phyloP scores from a whole-genome alignment of 1,140 invertebrate species.

The Octopus bimaculoides region DNA sequence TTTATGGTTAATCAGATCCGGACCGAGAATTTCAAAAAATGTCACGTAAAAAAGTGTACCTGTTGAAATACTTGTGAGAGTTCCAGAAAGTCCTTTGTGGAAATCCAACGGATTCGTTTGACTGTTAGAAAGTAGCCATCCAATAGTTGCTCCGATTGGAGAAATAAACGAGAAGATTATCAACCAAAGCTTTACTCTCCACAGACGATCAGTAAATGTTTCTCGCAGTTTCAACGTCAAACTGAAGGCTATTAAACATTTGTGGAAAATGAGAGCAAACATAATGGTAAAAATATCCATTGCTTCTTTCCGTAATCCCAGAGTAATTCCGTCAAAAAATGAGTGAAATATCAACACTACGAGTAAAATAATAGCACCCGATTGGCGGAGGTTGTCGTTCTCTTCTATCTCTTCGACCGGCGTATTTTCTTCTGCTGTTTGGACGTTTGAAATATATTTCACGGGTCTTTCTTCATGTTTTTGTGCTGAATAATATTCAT shows the following conservation, averaged over 20 bases:
- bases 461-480: too few relatives aligned
- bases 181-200: slow-evolving; percentile 36
- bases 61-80: slow-evolving; percentile 70
- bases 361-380: slow-evolving; percentile 22
- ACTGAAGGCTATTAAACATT: slow-evolving; percentile 75
- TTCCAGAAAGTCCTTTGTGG: slow-evolving; percentile 55
- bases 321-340: slow-evolving; percentile 34
- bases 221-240: slow-evolving; percentile 67
- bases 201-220: slow-evolving; percentile 59
- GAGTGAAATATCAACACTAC: slow-evolving; percentile 33
- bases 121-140: slow-evolving; percentile 56
- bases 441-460: too few relatives aligned
- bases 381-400: too few relatives aligned
- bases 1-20: not conserved
- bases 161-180: slow-evolving; percentile 66
- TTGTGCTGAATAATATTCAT: too few relatives aligned
- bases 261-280: slow-evolving; percentile 64
- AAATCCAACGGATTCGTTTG: slow-evolving; percentile 10
- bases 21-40: slow-evolving; percentile 79
- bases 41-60: slow-evolving; percentile 89
- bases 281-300: slow-evolving; percentile 70
- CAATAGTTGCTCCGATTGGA: slow-evolving; percentile 65
- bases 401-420: too few relatives aligned
- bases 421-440: too few relatives aligned
- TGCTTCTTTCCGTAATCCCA: slow-evolving; percentile 42